These are phyloP conservation scores for Endotricha flammealis DNA, from an alignment of 2,888 invertebrate species.

Conservation along the genomic window DNA sequence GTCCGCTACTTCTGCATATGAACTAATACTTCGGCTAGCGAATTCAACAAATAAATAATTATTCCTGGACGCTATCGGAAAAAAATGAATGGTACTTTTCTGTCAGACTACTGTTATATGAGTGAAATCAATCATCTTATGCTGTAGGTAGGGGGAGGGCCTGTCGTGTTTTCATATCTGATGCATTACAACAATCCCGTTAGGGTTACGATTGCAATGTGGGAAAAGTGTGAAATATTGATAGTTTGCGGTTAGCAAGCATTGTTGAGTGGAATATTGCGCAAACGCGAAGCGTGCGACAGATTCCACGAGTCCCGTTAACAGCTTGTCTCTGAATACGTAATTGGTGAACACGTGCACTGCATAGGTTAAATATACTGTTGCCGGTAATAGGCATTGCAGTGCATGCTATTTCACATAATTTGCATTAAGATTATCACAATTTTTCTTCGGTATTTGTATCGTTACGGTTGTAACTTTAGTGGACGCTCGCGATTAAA, in stretches of 20 bases:
- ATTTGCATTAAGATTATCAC: background rate
- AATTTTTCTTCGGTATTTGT: too few species aligned
- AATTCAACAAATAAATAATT: too few species aligned
- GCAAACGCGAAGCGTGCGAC: conserved; percentile 34
- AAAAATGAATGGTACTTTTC: too few species aligned
- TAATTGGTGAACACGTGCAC: conserved; percentile 11
- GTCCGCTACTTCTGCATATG: too few species aligned
- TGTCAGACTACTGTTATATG: too few species aligned
- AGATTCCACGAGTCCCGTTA: conserved; percentile 26
- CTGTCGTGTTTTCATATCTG: conserved; percentile 11
- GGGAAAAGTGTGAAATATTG: conserved; percentile 62
- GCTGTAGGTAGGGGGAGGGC: conserved; percentile 10
- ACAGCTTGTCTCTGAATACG: conserved; percentile 18
- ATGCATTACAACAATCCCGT: conserved; percentile 37
- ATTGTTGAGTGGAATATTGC: conserved; percentile 29
- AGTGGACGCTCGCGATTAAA: too few species aligned
- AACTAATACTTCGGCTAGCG: too few species aligned
- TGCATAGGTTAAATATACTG: too few species aligned
- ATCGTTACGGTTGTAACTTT: too few species aligned
- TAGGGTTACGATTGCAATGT: conserved; percentile 48
- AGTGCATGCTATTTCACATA: background rate
- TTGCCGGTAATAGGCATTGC: conserved; percentile 3
- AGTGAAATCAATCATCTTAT: too few species aligned
- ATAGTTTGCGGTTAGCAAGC: conserved; percentile 49
- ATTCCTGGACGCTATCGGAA: too few species aligned